A percentile compares a stretch with the other conserved stretches of the same genome.
These are phyloP conservation scores for Epizoanthus fatuus DNA, from an alignment of 92 coral and sea anemone genomes.

Conservation along the genomic window DNA sequence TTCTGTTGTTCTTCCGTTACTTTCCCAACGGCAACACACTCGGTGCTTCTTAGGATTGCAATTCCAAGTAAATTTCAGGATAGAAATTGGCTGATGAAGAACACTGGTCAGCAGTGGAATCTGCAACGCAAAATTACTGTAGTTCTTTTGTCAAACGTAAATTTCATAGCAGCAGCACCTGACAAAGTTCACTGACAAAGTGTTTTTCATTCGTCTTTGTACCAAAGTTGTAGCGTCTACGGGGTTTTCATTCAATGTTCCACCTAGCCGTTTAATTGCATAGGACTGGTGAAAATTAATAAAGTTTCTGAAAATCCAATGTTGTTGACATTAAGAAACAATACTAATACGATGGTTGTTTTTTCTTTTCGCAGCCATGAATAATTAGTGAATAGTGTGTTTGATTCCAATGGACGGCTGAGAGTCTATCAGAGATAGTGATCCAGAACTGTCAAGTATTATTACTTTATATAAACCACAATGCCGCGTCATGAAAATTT, in stretches of 20 bases:
- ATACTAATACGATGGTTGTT: not conserved
- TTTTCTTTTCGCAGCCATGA: not conserved
- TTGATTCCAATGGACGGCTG: too few relatives aligned
- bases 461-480: conserved; percentile 2
- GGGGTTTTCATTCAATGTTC: conserved; percentile 10
- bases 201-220: not conserved
- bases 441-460: too few relatives aligned
- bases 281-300: conserved; percentile 16
- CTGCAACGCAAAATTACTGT: too few relatives aligned
- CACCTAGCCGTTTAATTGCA: not conserved
- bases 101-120: too few relatives aligned
- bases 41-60: too few relatives aligned
- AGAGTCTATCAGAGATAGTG: too few relatives aligned
- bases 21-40: too few relatives aligned
- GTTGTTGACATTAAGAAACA: conserved; percentile 18
- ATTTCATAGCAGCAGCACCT: too few relatives aligned
- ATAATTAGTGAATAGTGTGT: conserved; percentile 2
- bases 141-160: too few relatives aligned
- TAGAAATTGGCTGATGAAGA: too few relatives aligned
- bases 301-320: not conserved
- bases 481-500: not conserved
- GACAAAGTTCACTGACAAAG: not conserved
- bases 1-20: too few relatives aligned
- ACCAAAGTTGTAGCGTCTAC: conserved; percentile 2
- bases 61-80: too few relatives aligned